phyloP scores from a whole-genome alignment of 2,888 invertebrate genomes.

The Galerucella calmariensis region DNA sequence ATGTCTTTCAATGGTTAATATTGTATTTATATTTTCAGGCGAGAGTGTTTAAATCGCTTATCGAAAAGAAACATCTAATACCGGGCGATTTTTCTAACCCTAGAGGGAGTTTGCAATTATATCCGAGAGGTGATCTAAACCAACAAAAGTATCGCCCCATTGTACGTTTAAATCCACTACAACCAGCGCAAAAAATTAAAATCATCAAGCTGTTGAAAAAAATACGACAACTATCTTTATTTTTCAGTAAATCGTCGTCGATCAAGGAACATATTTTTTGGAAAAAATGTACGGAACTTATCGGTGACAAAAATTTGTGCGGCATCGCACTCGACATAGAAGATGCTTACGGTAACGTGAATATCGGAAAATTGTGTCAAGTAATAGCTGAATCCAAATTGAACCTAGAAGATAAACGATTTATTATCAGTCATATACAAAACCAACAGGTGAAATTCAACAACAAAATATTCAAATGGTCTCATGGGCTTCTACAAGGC shows the following conservation, averaged over 20 bases:
- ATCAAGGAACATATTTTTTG: slow-evolving; percentile 41
- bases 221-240: slow-evolving; percentile 34
- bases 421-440: slow-evolving; percentile 43
- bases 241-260: slow-evolving; percentile 28
- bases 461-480: slow-evolving; percentile 46
- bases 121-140: slow-evolving; percentile 44
- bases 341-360: slow-evolving; percentile 50
- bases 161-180: slow-evolving; percentile 21
- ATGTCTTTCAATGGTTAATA: neutral
- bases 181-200: slow-evolving; percentile 6
- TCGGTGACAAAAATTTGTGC: slow-evolving; percentile 33
- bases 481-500: slow-evolving; percentile 50
- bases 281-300: slow-evolving; percentile 19
- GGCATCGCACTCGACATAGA: slow-evolving; percentile 48
- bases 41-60: slow-evolving; percentile 7
- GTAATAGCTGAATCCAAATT: slow-evolving; percentile 36
- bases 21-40: slow-evolving; percentile 14
- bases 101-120: slow-evolving; percentile 44
- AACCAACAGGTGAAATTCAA: slow-evolving; percentile 45
- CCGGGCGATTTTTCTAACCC: slow-evolving; percentile 10
- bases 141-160: slow-evolving; percentile 44
- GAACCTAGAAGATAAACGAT: slow-evolving; percentile 38
- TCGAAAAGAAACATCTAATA: slow-evolving; percentile 18
- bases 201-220: slow-evolving; percentile 35
- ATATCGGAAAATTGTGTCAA: slow-evolving; percentile 37